Base-by-base conservation (phyloP, 2,797 vertebrate species). In the Sebastes goodei region DNA sequence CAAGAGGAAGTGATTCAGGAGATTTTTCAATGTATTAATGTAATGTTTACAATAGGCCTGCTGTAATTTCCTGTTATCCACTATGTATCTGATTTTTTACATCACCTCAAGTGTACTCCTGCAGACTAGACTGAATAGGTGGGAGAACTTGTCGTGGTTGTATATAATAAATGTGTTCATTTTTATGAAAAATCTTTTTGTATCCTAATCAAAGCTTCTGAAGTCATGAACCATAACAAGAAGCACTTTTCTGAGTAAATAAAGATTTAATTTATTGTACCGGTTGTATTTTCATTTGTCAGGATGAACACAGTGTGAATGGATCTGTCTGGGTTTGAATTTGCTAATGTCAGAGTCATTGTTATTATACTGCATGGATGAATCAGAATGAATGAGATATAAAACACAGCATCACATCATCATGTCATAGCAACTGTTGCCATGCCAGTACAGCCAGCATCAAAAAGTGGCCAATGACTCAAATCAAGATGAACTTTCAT, bases 251-350 rank as follows among this genome's bases (percentile, higher is more conserved):
- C 27, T 75, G 17, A 71, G 10, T 32, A 57, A 84, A 86, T 91
- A 88, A 86, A 87, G 66, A 76, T 11, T 71, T 62, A 76, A 76
- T 71, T 71, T 76, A 82, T 80, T 82, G 27, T 20, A 15, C 5
- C 30, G 10, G 65, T 53, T 66, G 49, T 61, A 7, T 49, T 66
- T 67, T 66, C 25, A n/a, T 68, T 1, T 61, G 3, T 71, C 2
- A 2, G 3, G 15, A 27, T 57, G 4, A 32, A 52, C 1, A 0
- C 29, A 29, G n/a, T 23, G 0, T 38, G 15, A n/a, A 70, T 38
- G 52, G n/a, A 35, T 57, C 15, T 9, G 17, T 17, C 6, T 60
- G 6, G 17, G 25, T 46, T 65, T 71, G 1, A 17, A n/a, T 2
- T 5, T 8, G 14, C 9, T 23, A 14, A 49, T 12, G 9, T 57